Percentiles rank a stretch among this genome's conserved stretches.
These are phyloP conservation scores for Fulica atra DNA, from an alignment of 2,113 vertebrate species.

Conservation along the genomic window DNA sequence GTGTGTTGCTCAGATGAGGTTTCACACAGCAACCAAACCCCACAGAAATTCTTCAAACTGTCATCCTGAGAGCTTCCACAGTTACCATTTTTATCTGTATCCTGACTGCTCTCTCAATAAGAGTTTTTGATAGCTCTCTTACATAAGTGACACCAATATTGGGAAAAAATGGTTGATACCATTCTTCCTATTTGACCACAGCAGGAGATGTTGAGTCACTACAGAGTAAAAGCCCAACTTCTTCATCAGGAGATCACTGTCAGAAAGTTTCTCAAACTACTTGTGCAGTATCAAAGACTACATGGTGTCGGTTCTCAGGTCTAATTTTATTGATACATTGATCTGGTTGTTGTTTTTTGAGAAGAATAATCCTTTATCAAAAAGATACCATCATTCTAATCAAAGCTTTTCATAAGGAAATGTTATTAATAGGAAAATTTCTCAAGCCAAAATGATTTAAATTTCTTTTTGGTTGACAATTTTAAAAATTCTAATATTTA, in stretches of 20 bases:
- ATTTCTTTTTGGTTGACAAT: not conserved
- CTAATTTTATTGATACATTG: not conserved
- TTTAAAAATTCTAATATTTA: accelerated
- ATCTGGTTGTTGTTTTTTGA: not conserved
- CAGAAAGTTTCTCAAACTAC: not conserved
- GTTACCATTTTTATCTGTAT: not conserved
- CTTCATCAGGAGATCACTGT: not conserved
- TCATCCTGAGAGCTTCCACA: not conserved
- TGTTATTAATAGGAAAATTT: not conserved
- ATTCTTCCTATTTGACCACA: not conserved
- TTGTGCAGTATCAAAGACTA: not conserved
- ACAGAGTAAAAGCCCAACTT: not conserved
- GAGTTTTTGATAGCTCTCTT: not conserved
- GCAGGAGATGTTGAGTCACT: not conserved
- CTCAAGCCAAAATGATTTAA: not conserved
- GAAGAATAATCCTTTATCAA: not conserved
- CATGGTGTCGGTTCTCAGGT: not conserved
- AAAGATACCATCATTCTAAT: not conserved
- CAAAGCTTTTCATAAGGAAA: not conserved
- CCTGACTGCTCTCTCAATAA: accelerated
- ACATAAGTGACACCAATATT: not conserved
- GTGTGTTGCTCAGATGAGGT: not conserved
- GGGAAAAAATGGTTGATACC: not conserved
- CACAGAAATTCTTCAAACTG: not conserved
- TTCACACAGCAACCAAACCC: not conserved